Base-by-base conservation (phyloP, 2,888 invertebrate species). In the Drosophila limbata region DNA sequence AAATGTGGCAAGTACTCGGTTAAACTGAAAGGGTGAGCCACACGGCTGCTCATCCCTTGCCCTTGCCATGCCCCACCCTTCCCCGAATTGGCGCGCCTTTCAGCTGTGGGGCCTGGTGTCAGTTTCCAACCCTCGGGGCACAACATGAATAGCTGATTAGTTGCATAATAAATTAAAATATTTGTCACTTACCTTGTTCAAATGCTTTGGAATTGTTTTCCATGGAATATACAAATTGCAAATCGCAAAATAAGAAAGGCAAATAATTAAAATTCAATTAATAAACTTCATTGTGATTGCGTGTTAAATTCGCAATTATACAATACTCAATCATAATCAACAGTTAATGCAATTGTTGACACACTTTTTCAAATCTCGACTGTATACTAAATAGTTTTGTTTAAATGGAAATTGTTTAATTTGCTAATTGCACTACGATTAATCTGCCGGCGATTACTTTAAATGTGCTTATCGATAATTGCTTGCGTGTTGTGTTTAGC, bases 81-180 rank as follows among this genome's bases (percentile, higher is more conserved):
- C 25, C 25, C 15, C n/a, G 1, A 21, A 8, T 33, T 28, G 53
- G 19, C 66, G 39, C 60, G 63, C 47, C 62, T 40, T 63, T 37
- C 44, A 33, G 56, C 73, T 45, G 48, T 60, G 63, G 60, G 67
- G 47, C 37, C 17, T 48, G 73, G 74, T 73, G 73, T 79, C 81
- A 69, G 57, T 63, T 70, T 59, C 10, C 83, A 75, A 70, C 77
- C 85, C 85, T 73, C 50, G 48, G 81, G 77, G 69, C 62, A 65
- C 55, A 37, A 63, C 69, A 78, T 80, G 84, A 86, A 83, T 83
- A 86, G 64, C 76, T 84, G 79, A 84, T 83, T 79, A 84, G 70
- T 77, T 68, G 73, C 72, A 66, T 77, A 83, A 83, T 84, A 84
- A 84, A 84, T 83, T 81, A 40, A 69, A 81, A 78, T 74, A 71